These are phyloP conservation scores for Musca domestica DNA, from an alignment of 1,140 invertebrate genomes.

Conservation along the genomic window DNA sequence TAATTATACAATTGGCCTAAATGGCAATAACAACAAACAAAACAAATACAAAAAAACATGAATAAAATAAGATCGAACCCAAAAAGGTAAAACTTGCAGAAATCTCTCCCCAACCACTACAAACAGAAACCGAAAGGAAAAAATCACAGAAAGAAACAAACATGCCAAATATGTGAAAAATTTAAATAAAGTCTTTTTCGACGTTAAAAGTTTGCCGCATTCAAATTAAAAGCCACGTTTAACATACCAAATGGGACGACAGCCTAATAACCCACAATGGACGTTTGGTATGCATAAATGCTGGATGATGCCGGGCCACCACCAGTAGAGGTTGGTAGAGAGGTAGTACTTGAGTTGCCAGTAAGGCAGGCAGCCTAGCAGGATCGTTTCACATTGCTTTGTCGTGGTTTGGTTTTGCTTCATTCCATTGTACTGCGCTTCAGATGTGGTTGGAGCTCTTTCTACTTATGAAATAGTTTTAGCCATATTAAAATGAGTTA, in stretches of 20 bases:
- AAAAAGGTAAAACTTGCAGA: no score
- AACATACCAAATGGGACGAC: constrained; percentile 10
- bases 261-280: constrained; percentile 44
- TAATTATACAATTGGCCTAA: no score
- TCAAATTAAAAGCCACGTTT: constrained; percentile 20
- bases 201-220: constrained; percentile 5
- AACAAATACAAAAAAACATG: no score
- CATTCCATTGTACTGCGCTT: not conserved
- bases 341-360: no score
- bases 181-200: constrained; percentile 10
- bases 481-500: no score
- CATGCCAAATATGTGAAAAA: constrained; percentile 14
- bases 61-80: no score
- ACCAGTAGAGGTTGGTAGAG: not conserved
- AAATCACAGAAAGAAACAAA: no score
- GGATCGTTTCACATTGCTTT: not conserved
- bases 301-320: constrained; percentile 27
- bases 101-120: no score
- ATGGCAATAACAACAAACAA: no score
- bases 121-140: no score
- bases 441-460: not conserved
- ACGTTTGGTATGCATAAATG: constrained; percentile 40
- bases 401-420: not conserved
- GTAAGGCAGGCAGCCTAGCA: no score
- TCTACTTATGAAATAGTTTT: not conserved